Percentiles rank a stretch among this genome's conserved stretches.
Evolutionary conservation across 2,113 vertebrate species (phyloP).

Genomic region (Genyomyrus donnyi): DNA sequence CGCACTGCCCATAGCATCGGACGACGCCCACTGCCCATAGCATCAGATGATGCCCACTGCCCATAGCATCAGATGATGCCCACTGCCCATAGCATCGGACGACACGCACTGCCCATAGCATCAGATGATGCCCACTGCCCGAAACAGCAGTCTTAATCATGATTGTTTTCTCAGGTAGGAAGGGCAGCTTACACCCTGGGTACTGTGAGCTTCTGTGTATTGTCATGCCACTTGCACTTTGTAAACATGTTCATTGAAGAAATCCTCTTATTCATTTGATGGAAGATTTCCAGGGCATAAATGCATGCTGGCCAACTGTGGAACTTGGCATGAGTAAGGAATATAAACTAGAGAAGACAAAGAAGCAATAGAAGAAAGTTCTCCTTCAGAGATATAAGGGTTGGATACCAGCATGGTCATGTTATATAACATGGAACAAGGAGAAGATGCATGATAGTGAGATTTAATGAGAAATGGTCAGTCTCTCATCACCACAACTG

Average conservation of each 20-base stretch:
- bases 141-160: not conserved
- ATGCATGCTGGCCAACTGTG: not conserved
- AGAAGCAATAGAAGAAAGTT: not conserved
- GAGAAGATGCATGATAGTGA: not conserved
- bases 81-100: too few relatives aligned
- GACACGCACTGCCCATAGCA: too few relatives aligned
- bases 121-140: not conserved
- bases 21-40: too few relatives aligned
- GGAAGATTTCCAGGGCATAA: not conserved
- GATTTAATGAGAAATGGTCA: not conserved
- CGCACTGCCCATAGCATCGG: too few relatives aligned
- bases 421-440: not conserved
- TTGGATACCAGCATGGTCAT: not conserved
- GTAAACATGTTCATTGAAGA: not conserved
- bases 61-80: rapidly evolving
- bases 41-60: too few relatives aligned
- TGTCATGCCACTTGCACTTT: not conserved
- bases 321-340: not conserved
- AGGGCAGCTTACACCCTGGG: not conserved
- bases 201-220: not conserved
- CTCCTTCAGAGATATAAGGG: not conserved
- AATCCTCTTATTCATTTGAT: not conserved
- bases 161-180: not conserved
- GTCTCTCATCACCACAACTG: not conserved
- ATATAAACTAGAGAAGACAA: not conserved